These are phyloP conservation scores for Adelosebastes latens DNA, from an alignment of 2,797 vertebrate species.

Conservation along the genomic window DNA sequence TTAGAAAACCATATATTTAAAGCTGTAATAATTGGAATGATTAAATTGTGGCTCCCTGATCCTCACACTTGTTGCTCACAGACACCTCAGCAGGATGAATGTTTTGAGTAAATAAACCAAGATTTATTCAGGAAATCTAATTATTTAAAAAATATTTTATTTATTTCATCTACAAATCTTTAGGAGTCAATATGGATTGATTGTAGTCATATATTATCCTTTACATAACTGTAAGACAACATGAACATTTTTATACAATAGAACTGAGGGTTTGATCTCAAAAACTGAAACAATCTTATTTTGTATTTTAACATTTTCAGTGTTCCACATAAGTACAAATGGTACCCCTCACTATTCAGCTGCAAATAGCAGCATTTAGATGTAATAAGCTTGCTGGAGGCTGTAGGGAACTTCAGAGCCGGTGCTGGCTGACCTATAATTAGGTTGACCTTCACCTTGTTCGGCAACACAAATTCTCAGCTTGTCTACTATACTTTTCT, in stretches of 20 bases:
- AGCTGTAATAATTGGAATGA: no score
- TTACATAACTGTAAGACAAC: neutral
- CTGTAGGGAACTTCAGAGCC: neutral
- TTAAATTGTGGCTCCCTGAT: no score
- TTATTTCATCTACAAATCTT: no score
- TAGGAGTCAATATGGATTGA: no score
- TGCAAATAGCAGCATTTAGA: constrained; percentile 18
- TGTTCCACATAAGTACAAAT: constrained; percentile 9
- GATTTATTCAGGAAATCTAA: no score
- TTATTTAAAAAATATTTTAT: no score
- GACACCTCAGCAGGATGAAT: no score
- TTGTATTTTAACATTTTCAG: constrained; percentile 15
- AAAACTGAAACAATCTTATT: neutral
- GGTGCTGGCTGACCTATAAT: constrained; percentile 23
- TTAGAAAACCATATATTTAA: no score
- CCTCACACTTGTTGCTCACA: no score
- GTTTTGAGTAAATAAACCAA: no score
- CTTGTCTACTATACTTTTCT: constrained; percentile 12
- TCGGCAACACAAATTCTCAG: constrained; percentile 15
- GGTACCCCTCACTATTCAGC: neutral
- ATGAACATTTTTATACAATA: neutral
- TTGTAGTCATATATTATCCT: no score
- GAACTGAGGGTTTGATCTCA: neutral
- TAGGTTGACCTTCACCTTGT: constrained; percentile 40
- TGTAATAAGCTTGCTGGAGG: constrained; percentile 6